Base-by-base conservation (phyloP, 2,113 vertebrate species). In the Xiphias gladius region DNA sequence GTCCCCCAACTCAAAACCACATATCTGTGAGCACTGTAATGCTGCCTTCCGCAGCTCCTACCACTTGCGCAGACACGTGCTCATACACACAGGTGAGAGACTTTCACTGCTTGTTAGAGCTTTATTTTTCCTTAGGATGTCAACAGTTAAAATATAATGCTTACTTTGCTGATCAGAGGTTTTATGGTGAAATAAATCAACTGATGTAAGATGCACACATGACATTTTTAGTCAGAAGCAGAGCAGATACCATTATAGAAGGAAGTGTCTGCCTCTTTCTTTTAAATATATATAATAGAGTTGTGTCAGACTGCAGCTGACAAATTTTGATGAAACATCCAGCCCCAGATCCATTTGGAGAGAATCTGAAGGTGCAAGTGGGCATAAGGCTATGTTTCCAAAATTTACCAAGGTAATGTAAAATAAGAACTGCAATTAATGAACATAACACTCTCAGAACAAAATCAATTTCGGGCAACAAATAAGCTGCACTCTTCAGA, bases 11-110 rank as follows among this genome's bases (percentile, higher is more conserved):
- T 98, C 97, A 84, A 99, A 99, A 95, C 98, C 98, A 90, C 98
- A 99, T 85, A 97, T 99, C 93, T 99, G 98, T 82, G 98, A 99
- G 87, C 98, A 99, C 95, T 99, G 98, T 93, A 98, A 94, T 20
- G 97, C 98, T 78, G 97, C 98, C 89, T 99, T 99, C 92, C 95
- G 98, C 84, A 99, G 98, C 94, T 99, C 98, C 93, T 99, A 99
- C 71, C 98, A 99, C 93, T 96, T 99, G 90, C 98, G 98, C 89
- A 95, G 98, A 70, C 98, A 99, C 4, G 97, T 99, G 90, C 98
- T 99, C 86, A 99, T 99, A 83, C 98, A 99, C 91, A 99, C 98
- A 71, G 98, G 96, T 96, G 89, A 93, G 93, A 89, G 86, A 77
- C 77, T 81, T 93, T 93, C 63, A n/a, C 77, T 91, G 89, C 80